Base-by-base conservation (phyloP, 2,113 vertebrate species). In the Cyprinodon brontotheroides region DNA sequence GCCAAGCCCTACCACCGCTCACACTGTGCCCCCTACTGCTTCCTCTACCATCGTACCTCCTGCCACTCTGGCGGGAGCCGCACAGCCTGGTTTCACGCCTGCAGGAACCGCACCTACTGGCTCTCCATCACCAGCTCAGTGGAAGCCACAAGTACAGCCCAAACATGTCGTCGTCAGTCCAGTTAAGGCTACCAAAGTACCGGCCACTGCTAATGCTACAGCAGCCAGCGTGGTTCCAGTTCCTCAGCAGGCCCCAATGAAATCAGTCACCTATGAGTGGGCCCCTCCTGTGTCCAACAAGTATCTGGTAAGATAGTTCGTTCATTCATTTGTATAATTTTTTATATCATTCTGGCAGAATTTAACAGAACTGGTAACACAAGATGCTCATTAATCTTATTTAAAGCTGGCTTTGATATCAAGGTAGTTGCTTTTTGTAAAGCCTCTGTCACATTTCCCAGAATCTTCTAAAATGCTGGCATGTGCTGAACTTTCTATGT, bases 221-320 rank as follows among this genome's bases (percentile, higher is more conserved):
- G 36, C 90, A 4, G 89, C 89, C 75, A 82, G 1, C 0, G n/a
- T 80, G 29, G 68, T 94, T 45, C 90, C 95, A 29, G 94, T 96
- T 82, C 94, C 94, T 88, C 96, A 96, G 84, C 95, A 97, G 43
- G 68, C 95, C 22, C 94, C 95, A 7, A 94, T 96, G 76, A 96
- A 94, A 81, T 95, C 96, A 0, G 95, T 98, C 50, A 98, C 97
- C 66, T 99, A 97, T 0, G 98, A 99, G 80, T 99, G 98, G 98
- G 96, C 96, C 14, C 98, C 98, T 65, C 98, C 96, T 43, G 97
- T 98, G 53, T 94, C 97, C 75, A 98, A 97, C 85, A 96, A 97
- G 83, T 92, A 94, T 4, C 70, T 99, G 95, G 97, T 99, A 93
- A 96, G 85, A 50, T 12, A 29, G 29, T 29, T 29, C 1, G 29